phyloP scores from a whole-genome alignment of 2,797 vertebrate species.

The Alfaro cultratus region DNA sequence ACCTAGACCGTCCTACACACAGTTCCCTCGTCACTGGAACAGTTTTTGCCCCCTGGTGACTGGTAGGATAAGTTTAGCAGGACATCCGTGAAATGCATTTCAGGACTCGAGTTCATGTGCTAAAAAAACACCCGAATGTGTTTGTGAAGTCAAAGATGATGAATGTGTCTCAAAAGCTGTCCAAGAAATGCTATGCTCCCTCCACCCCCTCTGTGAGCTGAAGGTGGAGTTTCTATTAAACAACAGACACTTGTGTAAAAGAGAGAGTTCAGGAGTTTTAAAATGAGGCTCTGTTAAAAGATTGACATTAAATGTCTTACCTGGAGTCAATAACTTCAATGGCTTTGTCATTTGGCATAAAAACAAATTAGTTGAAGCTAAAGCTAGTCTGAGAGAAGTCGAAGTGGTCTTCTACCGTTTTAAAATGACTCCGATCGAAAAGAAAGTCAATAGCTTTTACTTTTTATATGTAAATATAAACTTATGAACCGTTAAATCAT shows the following conservation, averaged over 20 bases:
- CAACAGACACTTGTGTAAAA: not conserved
- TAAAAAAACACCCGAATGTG: slow-evolving; percentile 40
- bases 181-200: slow-evolving; percentile 2
- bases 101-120: slow-evolving; percentile 51
- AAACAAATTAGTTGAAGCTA: not conserved
- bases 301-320: not conserved
- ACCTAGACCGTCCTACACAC: not conserved
- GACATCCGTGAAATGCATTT: slow-evolving; percentile 39
- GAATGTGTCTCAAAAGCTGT: slow-evolving; percentile 33
- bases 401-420: not conserved
- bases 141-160: slow-evolving; percentile 50
- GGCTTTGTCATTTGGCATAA: not conserved
- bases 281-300: not conserved
- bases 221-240: slow-evolving; percentile 24
- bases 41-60: slow-evolving; percentile 36
- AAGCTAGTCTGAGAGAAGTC: not conserved
- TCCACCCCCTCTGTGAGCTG: slow-evolving; percentile 9
- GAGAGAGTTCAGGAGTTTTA: not conserved
- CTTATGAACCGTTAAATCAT: not conserved
- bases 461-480: not conserved
- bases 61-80: slow-evolving; percentile 66
- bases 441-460: not conserved
- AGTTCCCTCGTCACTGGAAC: not conserved
- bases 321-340: not conserved
- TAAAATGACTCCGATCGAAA: not conserved